Evolutionary conservation across 2,797 vertebrate genomes (phyloP).

Genomic region (Brachymystax lenok): DNA sequence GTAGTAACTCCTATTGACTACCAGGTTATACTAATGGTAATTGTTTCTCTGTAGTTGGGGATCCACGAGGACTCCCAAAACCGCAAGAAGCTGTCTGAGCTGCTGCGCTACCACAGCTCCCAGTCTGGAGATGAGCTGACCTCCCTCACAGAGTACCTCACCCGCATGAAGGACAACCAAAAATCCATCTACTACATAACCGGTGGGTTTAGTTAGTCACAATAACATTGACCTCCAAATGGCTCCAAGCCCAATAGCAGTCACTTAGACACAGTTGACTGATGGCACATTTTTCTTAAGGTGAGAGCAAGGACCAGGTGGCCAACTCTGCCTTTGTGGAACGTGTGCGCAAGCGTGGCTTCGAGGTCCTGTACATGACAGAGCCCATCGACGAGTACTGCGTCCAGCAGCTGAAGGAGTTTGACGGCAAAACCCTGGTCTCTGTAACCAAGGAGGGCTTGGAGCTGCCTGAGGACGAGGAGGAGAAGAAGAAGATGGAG

Average conservation of each 20-base stretch:
- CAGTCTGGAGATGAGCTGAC: constrained; percentile 90
- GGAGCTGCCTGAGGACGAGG: constrained; percentile 94
- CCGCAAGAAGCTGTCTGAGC: constrained; percentile 88
- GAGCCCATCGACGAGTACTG: constrained; percentile 96
- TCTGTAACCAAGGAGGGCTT: constrained; percentile 94
- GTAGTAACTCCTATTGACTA: background rate
- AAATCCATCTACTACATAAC: constrained; percentile 97
- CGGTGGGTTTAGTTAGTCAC: constrained; percentile 67
- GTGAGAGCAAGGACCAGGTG: constrained; percentile 95
- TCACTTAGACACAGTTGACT: too few relatives aligned
- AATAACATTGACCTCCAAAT: background rate
- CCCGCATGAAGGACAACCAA: constrained; percentile 94
- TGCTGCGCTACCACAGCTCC: constrained; percentile 90
- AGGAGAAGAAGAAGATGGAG: constrained; percentile 96
- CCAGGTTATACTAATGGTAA: background rate
- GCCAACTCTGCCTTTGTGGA: constrained; percentile 95
- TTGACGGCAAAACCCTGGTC: constrained; percentile 91
- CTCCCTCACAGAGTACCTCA: constrained; percentile 87
- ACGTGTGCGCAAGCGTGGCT: constrained; percentile 88
- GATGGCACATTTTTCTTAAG: constrained; percentile 56
- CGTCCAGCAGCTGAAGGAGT: constrained; percentile 94
- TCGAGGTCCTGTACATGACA: constrained; percentile 94
- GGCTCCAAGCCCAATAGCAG: background rate
- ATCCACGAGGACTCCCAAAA: constrained; percentile 95
- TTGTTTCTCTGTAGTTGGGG: constrained; percentile 77